Base-by-base conservation (phyloP, 2,888 invertebrate genomes). In the Podotricha telesiphe region DNA sequence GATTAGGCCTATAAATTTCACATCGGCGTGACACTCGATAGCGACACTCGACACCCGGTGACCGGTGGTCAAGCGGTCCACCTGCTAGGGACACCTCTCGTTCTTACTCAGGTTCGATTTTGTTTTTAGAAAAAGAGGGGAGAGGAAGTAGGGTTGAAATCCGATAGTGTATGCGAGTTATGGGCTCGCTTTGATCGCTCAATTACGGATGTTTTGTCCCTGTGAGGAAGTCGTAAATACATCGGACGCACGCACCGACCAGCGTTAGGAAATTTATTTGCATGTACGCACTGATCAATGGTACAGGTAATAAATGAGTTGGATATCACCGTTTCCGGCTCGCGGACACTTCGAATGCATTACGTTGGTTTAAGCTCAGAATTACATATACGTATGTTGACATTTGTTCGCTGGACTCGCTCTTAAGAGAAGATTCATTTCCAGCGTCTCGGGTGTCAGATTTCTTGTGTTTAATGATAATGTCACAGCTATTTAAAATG, bases 171-270 rank as follows among this genome's bases (percentile, higher is more conserved):
- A 77, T 80, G 85, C 84, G 79, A 88, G 84, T 86, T 86, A 88
- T 86, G 81, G 85, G 78, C 76, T 77, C 77, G 79, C 76, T 78
- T 83, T 90, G 91, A 92, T 87, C 85, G 85, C 90, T 92, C 91
- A 89, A 92, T 92, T 89, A 89, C 83, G 74, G 80, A 82, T 86
- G 88, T 86, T 82, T 86, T 86, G 86, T 86, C 80, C 79, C 73
- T 78, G 75, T 78, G 82, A 86, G 91, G 91, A 91, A 90, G 86
- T 84, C 82, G 87, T 91, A 91, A 91, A 91, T 88, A 88, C 77
- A 77, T 77, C 70, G 74, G 64, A 72, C 55, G 67, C 69, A 68
- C 65, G 69, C 69, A 66, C 61, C 68, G 71, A 69, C 72, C 69
- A 64, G 66, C 69, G 68, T 67, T 66, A 67, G 67, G 74, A 65